These are phyloP conservation scores for Cyanoderma ruficeps DNA, from an alignment of 2,113 vertebrate species.

Conservation along the genomic window DNA sequence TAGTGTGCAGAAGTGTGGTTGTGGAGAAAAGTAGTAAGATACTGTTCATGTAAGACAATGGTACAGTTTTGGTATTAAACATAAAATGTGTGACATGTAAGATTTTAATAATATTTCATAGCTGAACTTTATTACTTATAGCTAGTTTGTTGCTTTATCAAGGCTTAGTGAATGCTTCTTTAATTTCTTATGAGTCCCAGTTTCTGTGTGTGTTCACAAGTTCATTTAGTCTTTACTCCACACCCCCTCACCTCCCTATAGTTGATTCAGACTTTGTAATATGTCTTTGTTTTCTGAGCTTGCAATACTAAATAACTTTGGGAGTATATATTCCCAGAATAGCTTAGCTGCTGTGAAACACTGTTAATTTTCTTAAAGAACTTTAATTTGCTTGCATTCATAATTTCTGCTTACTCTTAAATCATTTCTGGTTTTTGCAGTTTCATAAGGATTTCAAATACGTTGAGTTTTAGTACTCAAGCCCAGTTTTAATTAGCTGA, in stretches of 20 bases:
- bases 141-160: neutral
- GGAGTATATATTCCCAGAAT: neutral
- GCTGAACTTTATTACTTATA: neutral
- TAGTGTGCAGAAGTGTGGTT: neutral
- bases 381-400: neutral
- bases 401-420: neutral
- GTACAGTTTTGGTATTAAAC: neutral
- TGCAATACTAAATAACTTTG: neutral
- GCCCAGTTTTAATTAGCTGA: neutral
- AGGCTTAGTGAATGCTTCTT: neutral
- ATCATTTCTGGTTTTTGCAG: neutral
- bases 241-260: neutral
- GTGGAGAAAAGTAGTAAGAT: neutral
- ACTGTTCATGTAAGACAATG: neutral
- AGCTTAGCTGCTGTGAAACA: neutral
- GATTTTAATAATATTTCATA: neutral
- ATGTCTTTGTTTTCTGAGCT: neutral
- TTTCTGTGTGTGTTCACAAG: neutral
- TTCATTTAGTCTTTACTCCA: neutral
- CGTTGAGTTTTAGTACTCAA: neutral
- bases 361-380: neutral
- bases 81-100: neutral
- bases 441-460: slow-evolving; percentile 6
- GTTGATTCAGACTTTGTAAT: neutral
- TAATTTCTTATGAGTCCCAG: neutral